These are phyloP conservation scores for Bombus affinis DNA, from an alignment of 1,140 invertebrate genomes.

Conservation along the genomic window DNA sequence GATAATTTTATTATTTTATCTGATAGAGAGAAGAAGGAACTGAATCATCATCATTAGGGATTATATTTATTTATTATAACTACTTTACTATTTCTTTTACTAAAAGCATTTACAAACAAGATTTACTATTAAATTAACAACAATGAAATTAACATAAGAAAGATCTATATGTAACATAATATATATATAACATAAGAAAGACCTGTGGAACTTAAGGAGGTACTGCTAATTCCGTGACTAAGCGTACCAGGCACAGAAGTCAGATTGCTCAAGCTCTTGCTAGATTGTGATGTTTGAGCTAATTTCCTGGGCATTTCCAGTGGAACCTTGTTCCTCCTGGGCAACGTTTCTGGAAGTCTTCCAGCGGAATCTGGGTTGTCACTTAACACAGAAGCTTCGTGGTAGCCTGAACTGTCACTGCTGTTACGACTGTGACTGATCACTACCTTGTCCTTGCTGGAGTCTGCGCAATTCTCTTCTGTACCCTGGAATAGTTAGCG, in stretches of 20 bases:
- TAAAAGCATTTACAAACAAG: not conserved
- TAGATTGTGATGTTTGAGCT: conserved; percentile 77
- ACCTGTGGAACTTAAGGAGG: conserved; percentile 79
- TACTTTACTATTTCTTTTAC: not conserved
- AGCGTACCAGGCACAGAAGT: conserved; percentile 68
- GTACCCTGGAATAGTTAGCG: not conserved
- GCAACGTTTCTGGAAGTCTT: conserved; percentile 77
- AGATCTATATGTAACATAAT: not conserved
- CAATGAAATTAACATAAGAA: not conserved
- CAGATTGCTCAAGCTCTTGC: conserved; percentile 79
- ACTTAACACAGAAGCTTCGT: conserved; percentile 88
- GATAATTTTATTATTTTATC: too few species aligned
- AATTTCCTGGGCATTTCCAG: conserved; percentile 74
- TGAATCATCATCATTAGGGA: not conserved
- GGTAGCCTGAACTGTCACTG: conserved; percentile 90
- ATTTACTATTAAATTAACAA: not conserved
- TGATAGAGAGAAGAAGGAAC: not conserved
- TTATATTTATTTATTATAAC: not conserved
- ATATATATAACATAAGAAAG: not conserved
- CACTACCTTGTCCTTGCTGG: conserved; percentile 75
- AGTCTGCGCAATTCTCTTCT: conserved; percentile 13
- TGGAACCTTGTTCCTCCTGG: conserved; percentile 72
- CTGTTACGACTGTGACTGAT: conserved; percentile 89
- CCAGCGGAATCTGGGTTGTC: conserved; percentile 83
- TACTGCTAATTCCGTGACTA: conserved; percentile 77